A percentile compares a stretch with the other conserved stretches of the same genome.
These are phyloP conservation scores for Teleogryllus oceanicus DNA, from an alignment of 2,888 invertebrate genomes.

Conservation along the genomic window DNA sequence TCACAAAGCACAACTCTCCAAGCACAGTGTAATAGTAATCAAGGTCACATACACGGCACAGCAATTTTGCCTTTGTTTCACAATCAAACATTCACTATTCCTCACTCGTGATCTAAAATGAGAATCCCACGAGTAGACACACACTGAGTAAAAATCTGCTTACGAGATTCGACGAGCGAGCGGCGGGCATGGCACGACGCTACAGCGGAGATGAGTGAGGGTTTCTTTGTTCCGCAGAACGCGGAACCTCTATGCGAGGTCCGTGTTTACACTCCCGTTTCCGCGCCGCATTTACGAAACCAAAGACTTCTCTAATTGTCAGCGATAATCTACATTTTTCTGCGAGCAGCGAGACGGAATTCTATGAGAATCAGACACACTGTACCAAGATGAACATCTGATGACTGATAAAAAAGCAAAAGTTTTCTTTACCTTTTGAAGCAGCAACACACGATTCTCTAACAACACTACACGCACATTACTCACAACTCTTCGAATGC, in stretches of 20 bases:
- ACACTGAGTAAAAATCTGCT: neutral
- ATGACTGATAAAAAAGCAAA: neutral
- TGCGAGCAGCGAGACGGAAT: neutral
- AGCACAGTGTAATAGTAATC: too few species aligned
- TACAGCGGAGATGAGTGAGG: neutral
- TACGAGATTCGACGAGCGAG: neutral
- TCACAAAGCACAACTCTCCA: too few species aligned
- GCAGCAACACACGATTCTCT: conserved; percentile 23
- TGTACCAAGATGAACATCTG: conserved; percentile 29
- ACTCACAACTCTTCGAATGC: neutral
- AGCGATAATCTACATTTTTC: neutral
- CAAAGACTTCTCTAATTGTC: neutral
- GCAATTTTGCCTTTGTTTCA: too few species aligned
- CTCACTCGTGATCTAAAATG: too few species aligned
- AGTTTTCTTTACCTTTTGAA: neutral
- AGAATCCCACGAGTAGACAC: neutral
- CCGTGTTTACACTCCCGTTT: conserved; percentile 7
- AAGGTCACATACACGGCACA: too few species aligned
- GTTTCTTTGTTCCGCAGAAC: neutral
- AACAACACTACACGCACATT: conserved; percentile 21
- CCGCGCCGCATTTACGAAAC: neutral
- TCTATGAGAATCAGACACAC: conserved; percentile 26
- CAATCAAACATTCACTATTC: too few species aligned
- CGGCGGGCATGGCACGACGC: conserved; percentile 18
- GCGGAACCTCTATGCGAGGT: neutral